Evolutionary conservation across 2,113 vertebrate species (phyloP).

Genomic region (Ardeotis arabs): DNA sequence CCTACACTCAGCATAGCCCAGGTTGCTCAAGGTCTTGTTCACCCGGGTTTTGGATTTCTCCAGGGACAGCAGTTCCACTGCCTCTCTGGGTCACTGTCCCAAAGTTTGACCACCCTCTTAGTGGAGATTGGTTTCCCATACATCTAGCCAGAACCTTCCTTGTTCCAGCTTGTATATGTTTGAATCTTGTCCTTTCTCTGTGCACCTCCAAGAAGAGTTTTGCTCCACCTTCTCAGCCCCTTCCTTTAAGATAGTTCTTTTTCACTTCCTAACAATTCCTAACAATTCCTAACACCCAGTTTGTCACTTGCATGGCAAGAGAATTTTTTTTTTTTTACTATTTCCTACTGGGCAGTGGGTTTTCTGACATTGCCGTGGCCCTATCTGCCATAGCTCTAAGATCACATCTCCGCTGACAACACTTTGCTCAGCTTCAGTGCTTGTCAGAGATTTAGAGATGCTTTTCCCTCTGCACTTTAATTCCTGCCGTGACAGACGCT

Average conservation of each 20-base stretch:
- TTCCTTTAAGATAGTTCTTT: background rate
- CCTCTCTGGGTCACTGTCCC: background rate
- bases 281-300: background rate
- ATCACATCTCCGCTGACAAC: background rate
- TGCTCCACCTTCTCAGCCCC: background rate
- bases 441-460: background rate
- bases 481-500: background rate
- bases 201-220: background rate
- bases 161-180: background rate
- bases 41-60: background rate
- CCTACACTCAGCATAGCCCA: background rate
- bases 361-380: background rate
- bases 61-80: background rate
- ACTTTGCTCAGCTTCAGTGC: background rate
- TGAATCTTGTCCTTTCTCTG: background rate
- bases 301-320: background rate
- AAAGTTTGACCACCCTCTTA: background rate
- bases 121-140: background rate
- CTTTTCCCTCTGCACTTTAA: background rate
- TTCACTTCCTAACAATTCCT: background rate
- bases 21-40: background rate
- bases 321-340: background rate
- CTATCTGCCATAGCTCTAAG: background rate
- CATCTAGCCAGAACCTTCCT: background rate
- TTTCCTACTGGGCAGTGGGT: background rate